Evolutionary conservation across 2,113 vertebrate genomes (phyloP).

Genomic region (Lasiurus cinereus): DNA sequence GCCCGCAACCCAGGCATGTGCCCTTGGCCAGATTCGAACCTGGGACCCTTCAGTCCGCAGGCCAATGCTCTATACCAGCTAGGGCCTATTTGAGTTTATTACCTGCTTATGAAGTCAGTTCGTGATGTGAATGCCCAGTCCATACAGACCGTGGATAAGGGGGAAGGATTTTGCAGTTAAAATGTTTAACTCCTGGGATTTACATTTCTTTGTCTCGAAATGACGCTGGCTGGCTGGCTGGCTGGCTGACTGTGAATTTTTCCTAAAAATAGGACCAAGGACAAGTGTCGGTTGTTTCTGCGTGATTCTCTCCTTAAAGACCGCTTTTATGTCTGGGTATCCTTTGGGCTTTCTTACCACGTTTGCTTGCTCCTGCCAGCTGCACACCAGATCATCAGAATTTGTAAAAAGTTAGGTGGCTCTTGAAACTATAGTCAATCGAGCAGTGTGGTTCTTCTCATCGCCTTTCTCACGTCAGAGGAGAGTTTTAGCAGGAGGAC

Average conservation of each 20-base stretch:
- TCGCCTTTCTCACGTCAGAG: neutral
- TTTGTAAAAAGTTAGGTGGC: neutral
- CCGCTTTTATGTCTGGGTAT: neutral
- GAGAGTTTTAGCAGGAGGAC: neutral
- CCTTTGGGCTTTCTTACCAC: neutral
- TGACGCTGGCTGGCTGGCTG: neutral
- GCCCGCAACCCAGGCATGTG: too few relatives aligned
- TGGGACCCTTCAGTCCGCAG: too few relatives aligned
- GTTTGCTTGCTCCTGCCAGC: neutral
- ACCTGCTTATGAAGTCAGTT: neutral
- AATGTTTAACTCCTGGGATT: slow-evolving; percentile 29
- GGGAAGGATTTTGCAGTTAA: neutral
- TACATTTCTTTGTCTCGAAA: slow-evolving; percentile 33
- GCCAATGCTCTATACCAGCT: too few relatives aligned
- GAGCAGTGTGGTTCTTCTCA: neutral
- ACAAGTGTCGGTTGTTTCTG: neutral
- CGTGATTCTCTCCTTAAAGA: slow-evolving; percentile 19
- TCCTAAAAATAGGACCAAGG: neutral
- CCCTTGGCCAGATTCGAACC: too few relatives aligned
- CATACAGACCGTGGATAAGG: neutral
- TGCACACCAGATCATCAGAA: neutral
- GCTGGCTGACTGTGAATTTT: neutral
- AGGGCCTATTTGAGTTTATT: neutral
- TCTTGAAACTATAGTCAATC: neutral
- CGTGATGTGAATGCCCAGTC: neutral